A percentile compares a stretch with the other conserved stretches of the same genome.
These are phyloP conservation scores for Meteorus sp. DNA, from an alignment of 1,140 invertebrate genomes.

Conservation along the genomic window DNA sequence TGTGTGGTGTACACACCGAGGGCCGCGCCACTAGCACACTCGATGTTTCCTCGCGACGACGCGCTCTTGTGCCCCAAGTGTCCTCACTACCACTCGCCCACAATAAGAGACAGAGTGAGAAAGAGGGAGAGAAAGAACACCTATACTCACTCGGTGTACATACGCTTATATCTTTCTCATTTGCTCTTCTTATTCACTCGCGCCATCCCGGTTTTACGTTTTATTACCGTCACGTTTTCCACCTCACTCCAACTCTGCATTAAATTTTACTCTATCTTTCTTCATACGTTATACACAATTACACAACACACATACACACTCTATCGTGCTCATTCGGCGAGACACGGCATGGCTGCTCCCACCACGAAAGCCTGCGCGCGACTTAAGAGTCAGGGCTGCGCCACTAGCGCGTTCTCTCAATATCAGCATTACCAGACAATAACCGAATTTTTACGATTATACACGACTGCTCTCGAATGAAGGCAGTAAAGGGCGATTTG, in stretches of 20 bases:
- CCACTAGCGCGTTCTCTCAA: not conserved
- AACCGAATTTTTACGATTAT: not conserved
- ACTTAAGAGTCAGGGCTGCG: slow-evolving; percentile 1
- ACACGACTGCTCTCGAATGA: no score
- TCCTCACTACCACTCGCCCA: no score
- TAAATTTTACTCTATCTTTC: no score
- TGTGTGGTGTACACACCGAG: not conserved
- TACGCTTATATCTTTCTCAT: not conserved
- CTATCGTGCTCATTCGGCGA: not conserved
- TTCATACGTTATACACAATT: no score
- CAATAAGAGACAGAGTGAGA: no score
- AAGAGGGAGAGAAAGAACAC: no score
- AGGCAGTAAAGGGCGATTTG: not conserved
- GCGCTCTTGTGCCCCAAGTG: not conserved
- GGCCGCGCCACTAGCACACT: slow-evolving; percentile 3
- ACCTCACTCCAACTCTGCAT: no score
- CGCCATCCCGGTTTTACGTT: not conserved
- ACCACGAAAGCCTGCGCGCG: slow-evolving; percentile 21
- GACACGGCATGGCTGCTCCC: slow-evolving; percentile 22
- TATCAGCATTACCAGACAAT: not conserved
- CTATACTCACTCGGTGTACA: not conserved
- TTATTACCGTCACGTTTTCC: no score
- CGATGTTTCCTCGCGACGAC: slow-evolving; percentile 5
- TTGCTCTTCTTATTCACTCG: not conserved
- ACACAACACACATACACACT: not conserved